Percentiles rank a stretch among this genome's conserved stretches.
These are phyloP conservation scores for Dermochelys coriacea DNA, from an alignment of 2,797 vertebrate species.

Conservation along the genomic window DNA sequence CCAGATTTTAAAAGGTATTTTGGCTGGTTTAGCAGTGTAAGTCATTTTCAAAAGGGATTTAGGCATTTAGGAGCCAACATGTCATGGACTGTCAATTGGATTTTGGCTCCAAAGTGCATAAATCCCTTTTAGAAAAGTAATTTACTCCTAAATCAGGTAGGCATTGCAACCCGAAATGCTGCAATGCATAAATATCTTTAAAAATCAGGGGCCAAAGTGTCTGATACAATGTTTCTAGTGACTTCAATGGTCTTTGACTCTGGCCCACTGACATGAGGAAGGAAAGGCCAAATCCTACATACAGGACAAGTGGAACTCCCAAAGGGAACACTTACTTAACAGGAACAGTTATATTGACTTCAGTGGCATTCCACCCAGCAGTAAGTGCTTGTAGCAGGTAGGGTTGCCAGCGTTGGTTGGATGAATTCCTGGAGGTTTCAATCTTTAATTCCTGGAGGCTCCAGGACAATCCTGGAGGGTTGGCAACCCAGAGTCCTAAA, in stretches of 20 bases:
- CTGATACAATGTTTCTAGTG: neutral
- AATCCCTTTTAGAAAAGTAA: neutral
- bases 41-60: neutral
- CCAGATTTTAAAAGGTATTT: neutral
- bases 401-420: too few relatives aligned
- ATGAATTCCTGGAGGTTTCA: too few relatives aligned
- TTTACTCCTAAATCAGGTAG: neutral
- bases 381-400: accelerated
- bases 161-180: neutral
- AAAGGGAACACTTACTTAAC: neutral
- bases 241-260: neutral
- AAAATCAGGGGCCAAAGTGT: neutral
- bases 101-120: neutral
- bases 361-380: neutral
- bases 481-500: neutral
- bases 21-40: neutral
- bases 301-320: neutral
- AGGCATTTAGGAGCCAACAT: neutral
- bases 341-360: neutral
- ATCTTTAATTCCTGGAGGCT: too few relatives aligned
- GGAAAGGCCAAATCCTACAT: neutral
- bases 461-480: too few relatives aligned
- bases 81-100: neutral
- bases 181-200: neutral
- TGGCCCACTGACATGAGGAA: neutral